Evolutionary conservation across 37 sponge, comb jelly and placozoan genomes (phyloP).

Genomic region (Amphimedon queenslandica): DNA sequence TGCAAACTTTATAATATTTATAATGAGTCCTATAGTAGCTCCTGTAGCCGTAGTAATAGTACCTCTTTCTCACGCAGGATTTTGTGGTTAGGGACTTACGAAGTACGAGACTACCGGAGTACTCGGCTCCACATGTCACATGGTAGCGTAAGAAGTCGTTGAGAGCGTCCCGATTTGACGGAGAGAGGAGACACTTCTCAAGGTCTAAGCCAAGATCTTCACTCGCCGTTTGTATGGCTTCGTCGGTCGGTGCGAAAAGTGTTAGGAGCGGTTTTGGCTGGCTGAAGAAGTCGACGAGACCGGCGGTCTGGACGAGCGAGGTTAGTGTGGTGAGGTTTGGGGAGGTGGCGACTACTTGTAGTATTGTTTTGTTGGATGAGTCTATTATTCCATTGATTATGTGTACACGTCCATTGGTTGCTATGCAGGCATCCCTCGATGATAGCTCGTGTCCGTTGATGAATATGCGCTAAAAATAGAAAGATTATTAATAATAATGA

Average conservation of each 20-base stretch:
- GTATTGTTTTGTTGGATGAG: slow-evolving; percentile 8
- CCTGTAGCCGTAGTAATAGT: neutral
- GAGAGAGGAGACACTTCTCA: neutral
- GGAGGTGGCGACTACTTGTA: neutral
- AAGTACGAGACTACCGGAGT: slow-evolving; percentile 17
- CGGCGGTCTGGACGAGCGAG: slow-evolving; percentile 10
- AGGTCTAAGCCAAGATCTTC: neutral
- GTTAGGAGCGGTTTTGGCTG: slow-evolving; percentile 19
- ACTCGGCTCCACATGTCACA: slow-evolving; percentile 25
- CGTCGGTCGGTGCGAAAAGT: slow-evolving; percentile 36
- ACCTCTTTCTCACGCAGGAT: neutral
- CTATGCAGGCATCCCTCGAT: slow-evolving; percentile 17
- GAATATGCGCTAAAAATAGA: slow-evolving; percentile 1
- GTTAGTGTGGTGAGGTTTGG: slow-evolving; percentile 13
- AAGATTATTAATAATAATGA: neutral
- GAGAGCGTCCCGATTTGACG: slow-evolving; percentile 18
- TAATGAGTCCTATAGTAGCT: no score
- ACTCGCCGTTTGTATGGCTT: neutral
- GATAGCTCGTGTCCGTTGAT: slow-evolving; percentile 16
- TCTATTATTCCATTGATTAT: slow-evolving; percentile 11
- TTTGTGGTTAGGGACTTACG: slow-evolving; percentile 8
- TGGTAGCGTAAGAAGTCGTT: slow-evolving; percentile 33
- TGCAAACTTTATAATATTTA: neutral
- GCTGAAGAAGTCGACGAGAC: slow-evolving; percentile 23
- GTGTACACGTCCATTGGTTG: slow-evolving; percentile 49